Base-by-base conservation (phyloP, 2,113 vertebrate genomes). In the Callipepla squamata region DNA sequence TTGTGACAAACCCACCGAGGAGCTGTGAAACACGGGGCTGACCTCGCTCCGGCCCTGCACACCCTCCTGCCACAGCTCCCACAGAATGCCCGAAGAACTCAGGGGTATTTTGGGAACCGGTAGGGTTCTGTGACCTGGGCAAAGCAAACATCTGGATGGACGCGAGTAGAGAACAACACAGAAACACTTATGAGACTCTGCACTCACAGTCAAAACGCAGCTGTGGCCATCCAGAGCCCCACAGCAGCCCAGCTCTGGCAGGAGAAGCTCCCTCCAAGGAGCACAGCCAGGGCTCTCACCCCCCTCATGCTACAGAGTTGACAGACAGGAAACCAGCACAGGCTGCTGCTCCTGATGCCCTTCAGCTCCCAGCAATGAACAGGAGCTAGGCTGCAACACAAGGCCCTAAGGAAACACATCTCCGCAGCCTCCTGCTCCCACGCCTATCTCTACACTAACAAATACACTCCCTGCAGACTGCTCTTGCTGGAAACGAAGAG, bases 251-350 rank as follows among this genome's bases (percentile, higher is more conserved):
- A 6, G 32, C 23, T 12, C 30, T 9, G 5, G 18, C 14, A 72
- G 67, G 34, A 70, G n/a, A 91, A 20, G n/a, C 62, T 55, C 25
- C 11, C 11, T 2, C 0, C 22, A 1, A 0, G 0, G 25, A 74
- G 45, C 87, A 73, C 36, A 23, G n/a, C 45, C 2, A 0, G 36
- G n/a, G 85, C 58, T 45, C 19, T 42, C 21, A n/a, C 72, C 9
- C 25, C 32, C 12, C 26, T 73, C 0, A 0, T 26, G 8, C 4
- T n/a, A 47, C 34, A 47, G 40, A 88, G 40, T 19, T 0, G 1
- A 74, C 68, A 84, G 25, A 63, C 50, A 95, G 93, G 95, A 96
- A 96, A 86, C 93, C 92, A 80, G 85, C 7, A 47, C 58, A 51
- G 68, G 76, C 93, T 96, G 92, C 73, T 72, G 68, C 65, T 57